phyloP scores from a whole-genome alignment of 2,797 vertebrate species.

The Cynopterus sphinx region DNA sequence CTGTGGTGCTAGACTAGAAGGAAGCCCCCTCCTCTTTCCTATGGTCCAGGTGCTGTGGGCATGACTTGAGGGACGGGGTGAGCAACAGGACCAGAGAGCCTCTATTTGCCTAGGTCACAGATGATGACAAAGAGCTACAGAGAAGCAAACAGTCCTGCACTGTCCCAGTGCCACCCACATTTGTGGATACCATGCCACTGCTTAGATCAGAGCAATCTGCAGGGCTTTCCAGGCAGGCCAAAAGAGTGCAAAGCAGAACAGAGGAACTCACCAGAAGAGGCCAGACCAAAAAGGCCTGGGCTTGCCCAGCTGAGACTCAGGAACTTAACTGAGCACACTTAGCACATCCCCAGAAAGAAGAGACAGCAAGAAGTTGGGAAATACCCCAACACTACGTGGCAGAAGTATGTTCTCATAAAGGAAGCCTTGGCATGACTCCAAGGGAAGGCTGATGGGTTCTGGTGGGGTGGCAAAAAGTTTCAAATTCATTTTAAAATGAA shows the following conservation, averaged over 20 bases:
- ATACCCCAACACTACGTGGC: too few relatives aligned
- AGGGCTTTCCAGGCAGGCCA: neutral
- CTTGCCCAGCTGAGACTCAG: neutral
- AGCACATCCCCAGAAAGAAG: neutral
- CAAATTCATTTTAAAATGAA: neutral
- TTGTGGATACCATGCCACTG: neutral
- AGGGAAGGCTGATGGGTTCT: neutral
- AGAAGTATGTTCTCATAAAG: neutral
- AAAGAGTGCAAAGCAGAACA: too few relatives aligned
- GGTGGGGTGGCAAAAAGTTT: neutral
- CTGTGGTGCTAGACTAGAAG: neutral
- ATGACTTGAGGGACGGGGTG: neutral
- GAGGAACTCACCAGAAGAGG: neutral
- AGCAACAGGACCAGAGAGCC: neutral
- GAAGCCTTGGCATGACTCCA: neutral
- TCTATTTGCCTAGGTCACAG: neutral
- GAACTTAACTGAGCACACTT: neutral
- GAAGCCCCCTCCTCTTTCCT: too few relatives aligned
- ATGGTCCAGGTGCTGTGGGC: neutral
- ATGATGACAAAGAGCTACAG: neutral
- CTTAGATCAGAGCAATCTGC: neutral
- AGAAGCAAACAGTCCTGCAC: neutral
- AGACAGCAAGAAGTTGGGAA: too few relatives aligned
- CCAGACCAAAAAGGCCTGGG: neutral
- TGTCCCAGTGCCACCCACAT: neutral